Base-by-base conservation (phyloP, 2,113 vertebrate genomes). In the Leucopsar rothschildi region DNA sequence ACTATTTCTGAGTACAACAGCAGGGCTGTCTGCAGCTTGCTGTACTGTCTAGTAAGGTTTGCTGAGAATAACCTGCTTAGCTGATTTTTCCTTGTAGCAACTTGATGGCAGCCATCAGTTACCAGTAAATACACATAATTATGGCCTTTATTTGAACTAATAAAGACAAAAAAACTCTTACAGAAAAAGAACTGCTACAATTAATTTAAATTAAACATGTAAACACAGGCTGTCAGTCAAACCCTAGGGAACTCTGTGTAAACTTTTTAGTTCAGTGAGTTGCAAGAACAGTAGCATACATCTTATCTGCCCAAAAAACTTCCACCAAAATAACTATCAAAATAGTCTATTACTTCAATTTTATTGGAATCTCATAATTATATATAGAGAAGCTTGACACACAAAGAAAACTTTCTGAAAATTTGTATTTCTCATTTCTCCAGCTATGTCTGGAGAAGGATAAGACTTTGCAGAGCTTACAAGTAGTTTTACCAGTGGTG, bases 101-200 rank as follows among this genome's bases (percentile, higher is more conserved):
- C 63, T 92, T 82, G 47, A 96, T 86, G 80, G 85, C 68, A 96
- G 71, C 72, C 92, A 91, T 96, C 90, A 78, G 75, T 91, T 95
- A 59, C 40, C 61, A 88, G 66, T 40, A 93, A 91, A 92, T 52
- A 83, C 82, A 60, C 42, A 60, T 90, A 95, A 96, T 95, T 92
- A 95, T 69, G 83, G 88, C 61, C 93, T 96, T 93, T 77, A 90
- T 95, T 96, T 96, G 61, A 70, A 95, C 91, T 93, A 89, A 95
- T 93, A 96, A 92, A 89, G 81, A 93, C 77, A 90, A 88, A 96
- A 86, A 97, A 97, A 83, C 61, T 91, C 91, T 95, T 95, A 91
- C 16, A 97, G 86, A 69, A 52, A 80, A 96, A 97, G 90, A 47
- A 5, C 56, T 9, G 14, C 49, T 94, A 73, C 64, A 94, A 95